Conservation (phyloP, 2,888 invertebrate genomes). For the Dryobota labecula region DNA sequence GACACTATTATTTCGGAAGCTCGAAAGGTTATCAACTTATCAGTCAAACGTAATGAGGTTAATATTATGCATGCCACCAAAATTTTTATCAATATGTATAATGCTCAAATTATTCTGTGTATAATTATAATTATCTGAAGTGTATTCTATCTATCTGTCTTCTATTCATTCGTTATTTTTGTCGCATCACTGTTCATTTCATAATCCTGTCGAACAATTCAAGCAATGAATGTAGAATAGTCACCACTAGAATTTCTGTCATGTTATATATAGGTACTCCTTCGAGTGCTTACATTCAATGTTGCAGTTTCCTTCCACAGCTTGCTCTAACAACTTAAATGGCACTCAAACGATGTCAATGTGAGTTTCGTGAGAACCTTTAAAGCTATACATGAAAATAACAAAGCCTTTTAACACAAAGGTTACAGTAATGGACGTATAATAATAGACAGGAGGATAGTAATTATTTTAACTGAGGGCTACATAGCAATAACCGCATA, state of each 20-base stretch:
- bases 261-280: not conserved
- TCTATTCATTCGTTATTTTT: not conserved
- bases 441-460: slow-evolving; percentile 18
- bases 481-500: slow-evolving; percentile 1
- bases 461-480: not conserved
- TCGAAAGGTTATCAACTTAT: slow-evolving; percentile 15
- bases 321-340: slow-evolving; percentile 41
- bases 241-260: not conserved
- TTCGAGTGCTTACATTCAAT: slow-evolving; percentile 12
- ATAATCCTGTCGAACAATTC: not conserved
- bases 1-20: slow-evolving; percentile 11
- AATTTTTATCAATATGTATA: slow-evolving; percentile 3
- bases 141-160: not conserved
- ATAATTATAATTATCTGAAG: not conserved
- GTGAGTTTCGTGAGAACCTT: slow-evolving; percentile 43
- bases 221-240: not conserved
- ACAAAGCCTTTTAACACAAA: slow-evolving; percentile 41
- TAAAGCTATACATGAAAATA: slow-evolving; percentile 39
- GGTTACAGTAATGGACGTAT: slow-evolving; percentile 26
- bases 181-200: not conserved
- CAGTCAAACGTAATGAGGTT: slow-evolving; percentile 12
- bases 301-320: slow-evolving; percentile 19
- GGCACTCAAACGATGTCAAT: slow-evolving; percentile 31
- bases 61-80: not conserved
- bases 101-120: not conserved